Base-by-base conservation (phyloP, 2,888 invertebrate genomes). In the Pristionchus japonicus region DNA sequence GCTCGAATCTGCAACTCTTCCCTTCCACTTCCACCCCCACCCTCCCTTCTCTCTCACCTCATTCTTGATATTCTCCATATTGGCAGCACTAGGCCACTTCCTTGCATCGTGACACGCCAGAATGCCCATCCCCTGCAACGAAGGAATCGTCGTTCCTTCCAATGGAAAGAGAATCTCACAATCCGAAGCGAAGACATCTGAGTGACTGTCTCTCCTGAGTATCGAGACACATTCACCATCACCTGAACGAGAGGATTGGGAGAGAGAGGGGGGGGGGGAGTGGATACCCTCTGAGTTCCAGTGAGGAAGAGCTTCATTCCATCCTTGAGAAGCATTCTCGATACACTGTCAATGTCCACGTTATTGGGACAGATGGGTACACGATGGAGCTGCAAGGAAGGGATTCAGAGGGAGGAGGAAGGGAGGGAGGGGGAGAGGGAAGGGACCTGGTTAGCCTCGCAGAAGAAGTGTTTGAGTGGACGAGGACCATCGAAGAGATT, bases 401-500 rank as follows among this genome's bases (percentile, higher is more conserved):
- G 37, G 37, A 70, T 23, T 31, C 9, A 64, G 13, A 31, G 20
- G 31, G 27, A 6, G 23, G 11, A 27, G 27, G 61, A 9, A 27
- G 27, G 67, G 20, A 20, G 34, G 67, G 27, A 3, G 31, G 4
- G 31, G 17, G 70, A 70, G 31, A 20, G 37, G 37, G 37, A 20
- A 17, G 0, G 23, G 17, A 70, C 70, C 15, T 34, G 17, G 37
- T 70, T 77, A 34, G 83, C 88, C 37, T 85, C 61, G 61, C 88
- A 88, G 49, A 91, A 87, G 67, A 88, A 91, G 34, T 90, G 87
- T 37, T 80, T 80, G 43, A 91, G 88, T 23, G 88, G 34, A 27
- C 37, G 74, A 49, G 91, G 91, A 20, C 17, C 17, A 88, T 89
- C 88, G 87, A 92, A 89, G 15, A 90, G 61, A 37, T 92, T 90